These are phyloP conservation scores for Vesta saturnalis DNA, from an alignment of 2,888 invertebrate genomes.

Conservation along the genomic window DNA sequence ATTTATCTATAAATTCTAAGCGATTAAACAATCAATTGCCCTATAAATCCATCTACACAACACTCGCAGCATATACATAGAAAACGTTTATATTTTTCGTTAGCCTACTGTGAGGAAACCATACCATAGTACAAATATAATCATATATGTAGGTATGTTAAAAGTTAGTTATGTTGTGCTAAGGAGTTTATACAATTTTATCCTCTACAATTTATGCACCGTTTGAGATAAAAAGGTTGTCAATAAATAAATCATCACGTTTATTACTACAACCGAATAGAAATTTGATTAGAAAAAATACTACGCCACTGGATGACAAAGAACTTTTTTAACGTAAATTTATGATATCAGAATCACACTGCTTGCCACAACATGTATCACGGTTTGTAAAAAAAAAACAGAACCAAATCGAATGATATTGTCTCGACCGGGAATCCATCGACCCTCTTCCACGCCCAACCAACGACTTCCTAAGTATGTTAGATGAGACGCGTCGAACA, in stretches of 20 bases:
- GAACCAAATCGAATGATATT: slow-evolving; percentile 47
- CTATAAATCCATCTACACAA: too few species aligned
- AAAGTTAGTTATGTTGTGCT: too few species aligned
- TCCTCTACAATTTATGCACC: too few species aligned
- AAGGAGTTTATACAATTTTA: too few species aligned
- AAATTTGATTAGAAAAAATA: slow-evolving; percentile 6
- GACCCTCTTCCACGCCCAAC: slow-evolving; percentile 40
- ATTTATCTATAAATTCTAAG: too few species aligned
- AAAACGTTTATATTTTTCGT: too few species aligned
- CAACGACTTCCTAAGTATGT: slow-evolving; percentile 48
- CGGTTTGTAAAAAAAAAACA: slow-evolving; percentile 45
- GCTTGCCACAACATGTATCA: slow-evolving; percentile 48
- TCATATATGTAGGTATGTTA: too few species aligned
- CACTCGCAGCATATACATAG: too few species aligned
- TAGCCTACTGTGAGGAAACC: too few species aligned
- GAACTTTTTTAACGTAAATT: slow-evolving; percentile 43
- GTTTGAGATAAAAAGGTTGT: background rate
- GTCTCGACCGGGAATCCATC: slow-evolving; percentile 40
- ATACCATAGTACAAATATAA: too few species aligned
- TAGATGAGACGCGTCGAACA: slow-evolving; percentile 46
- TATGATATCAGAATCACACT: slow-evolving; percentile 47
- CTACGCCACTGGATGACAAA: slow-evolving; percentile 30
- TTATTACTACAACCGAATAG: too few species aligned
- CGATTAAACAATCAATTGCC: too few species aligned
- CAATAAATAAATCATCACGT: background rate